Conservation (phyloP, 2,888 invertebrate species). For the Aleiodes testaceus region DNA sequence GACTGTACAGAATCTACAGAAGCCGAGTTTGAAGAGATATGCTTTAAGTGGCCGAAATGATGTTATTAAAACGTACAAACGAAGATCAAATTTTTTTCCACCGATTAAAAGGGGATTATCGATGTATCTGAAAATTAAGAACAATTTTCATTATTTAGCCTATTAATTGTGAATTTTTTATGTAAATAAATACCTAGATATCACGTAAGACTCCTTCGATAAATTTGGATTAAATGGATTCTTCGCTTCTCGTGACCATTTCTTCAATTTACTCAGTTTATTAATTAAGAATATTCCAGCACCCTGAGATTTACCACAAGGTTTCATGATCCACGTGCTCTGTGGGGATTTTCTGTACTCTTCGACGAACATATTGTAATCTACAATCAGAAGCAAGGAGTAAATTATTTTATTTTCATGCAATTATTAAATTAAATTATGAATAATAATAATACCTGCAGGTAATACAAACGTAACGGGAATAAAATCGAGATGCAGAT, state of each 20-base stretch:
- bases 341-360: constrained; percentile 95
- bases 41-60: constrained; percentile 95
- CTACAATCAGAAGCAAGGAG: constrained; percentile 67
- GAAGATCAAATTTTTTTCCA: constrained; percentile 95
- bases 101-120: constrained; percentile 96
- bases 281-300: constrained; percentile 97
- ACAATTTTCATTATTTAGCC: constrained; percentile 15
- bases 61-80: constrained; percentile 93
- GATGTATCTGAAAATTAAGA: constrained; percentile 79
- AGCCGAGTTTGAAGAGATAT: constrained; percentile 93
- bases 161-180: too few relatives aligned
- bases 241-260: constrained; percentile 91
- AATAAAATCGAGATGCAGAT: constrained; percentile 91
- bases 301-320: constrained; percentile 94
- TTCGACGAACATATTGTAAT: constrained; percentile 98
- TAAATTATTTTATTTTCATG: background rate
- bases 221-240: constrained; percentile 89
- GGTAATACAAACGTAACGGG: constrained; percentile 95
- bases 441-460: too few relatives aligned
- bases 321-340: constrained; percentile 98
- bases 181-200: constrained; percentile 84
- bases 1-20: constrained; percentile 96
- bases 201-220: constrained; percentile 93
- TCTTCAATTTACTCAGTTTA: constrained; percentile 93
- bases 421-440: background rate